phyloP scores from a whole-genome alignment of 2,888 invertebrate genomes.

The Lasioglossum zephyrum region DNA sequence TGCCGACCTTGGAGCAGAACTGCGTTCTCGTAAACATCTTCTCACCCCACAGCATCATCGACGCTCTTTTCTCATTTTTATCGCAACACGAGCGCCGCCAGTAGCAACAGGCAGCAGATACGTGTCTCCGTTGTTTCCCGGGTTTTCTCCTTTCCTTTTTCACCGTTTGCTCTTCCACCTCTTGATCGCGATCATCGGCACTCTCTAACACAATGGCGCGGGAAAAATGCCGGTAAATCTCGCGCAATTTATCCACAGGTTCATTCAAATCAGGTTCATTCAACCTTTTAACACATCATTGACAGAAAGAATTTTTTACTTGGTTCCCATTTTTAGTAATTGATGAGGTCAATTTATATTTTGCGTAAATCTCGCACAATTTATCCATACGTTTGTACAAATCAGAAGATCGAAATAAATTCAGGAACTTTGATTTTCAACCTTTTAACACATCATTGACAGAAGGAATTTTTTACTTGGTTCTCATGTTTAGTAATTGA shows the following conservation, averaged over 20 bases:
- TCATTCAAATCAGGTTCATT: conserved; percentile 4
- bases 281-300: no score
- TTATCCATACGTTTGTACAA: no score
- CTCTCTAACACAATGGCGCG: conserved; percentile 44
- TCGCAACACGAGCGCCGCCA: conserved; percentile 53
- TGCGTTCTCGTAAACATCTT: conserved; percentile 69
- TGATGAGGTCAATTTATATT: no score
- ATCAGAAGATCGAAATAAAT: no score
- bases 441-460: no score
- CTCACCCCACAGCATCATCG: conserved; percentile 53
- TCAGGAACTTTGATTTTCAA: no score
- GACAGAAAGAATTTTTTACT: no score
- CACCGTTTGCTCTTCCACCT: conserved; percentile 40
- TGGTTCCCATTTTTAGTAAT: no score
- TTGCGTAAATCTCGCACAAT: no score
- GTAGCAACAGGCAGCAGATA: conserved; percentile 74
- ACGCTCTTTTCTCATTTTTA: conserved; percentile 68
- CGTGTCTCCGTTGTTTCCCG: conserved; percentile 63
- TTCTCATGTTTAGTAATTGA: no score
- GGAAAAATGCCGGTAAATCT: not conserved
- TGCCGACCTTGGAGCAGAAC: conserved; percentile 67
- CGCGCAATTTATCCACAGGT: conserved; percentile 25
- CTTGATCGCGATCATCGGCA: conserved; percentile 54
- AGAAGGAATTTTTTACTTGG: no score
- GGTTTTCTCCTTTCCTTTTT: not conserved